Evolutionary conservation across 2,113 vertebrate genomes (phyloP).

Genomic region (Origma solitaria): DNA sequence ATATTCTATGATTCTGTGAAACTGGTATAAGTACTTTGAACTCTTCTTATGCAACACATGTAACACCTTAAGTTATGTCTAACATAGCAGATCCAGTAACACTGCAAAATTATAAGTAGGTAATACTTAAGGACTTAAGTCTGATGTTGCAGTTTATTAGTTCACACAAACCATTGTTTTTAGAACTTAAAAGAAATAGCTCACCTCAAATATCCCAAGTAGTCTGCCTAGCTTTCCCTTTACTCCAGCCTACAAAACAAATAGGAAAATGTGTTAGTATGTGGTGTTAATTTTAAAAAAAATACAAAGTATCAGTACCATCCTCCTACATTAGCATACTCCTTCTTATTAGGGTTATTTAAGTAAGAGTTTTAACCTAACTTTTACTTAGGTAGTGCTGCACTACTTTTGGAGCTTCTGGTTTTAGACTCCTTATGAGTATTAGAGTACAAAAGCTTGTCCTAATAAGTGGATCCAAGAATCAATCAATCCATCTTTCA

Average conservation of each 20-base stretch:
- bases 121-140: background rate
- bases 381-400: background rate
- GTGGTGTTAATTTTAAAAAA: background rate
- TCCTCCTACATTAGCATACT: background rate
- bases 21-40: no score
- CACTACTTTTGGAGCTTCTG: background rate
- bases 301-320: background rate
- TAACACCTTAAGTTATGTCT: background rate
- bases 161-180: background rate
- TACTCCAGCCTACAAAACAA: conserved; percentile 87
- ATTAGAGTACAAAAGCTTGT: background rate
- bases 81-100: background rate
- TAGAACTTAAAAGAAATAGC: conserved; percentile 35
- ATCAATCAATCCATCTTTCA: background rate
- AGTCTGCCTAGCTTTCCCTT: conserved; percentile 93
- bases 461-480: background rate
- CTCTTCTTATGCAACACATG: no score
- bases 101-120: background rate
- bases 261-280: background rate
- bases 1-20: no score
- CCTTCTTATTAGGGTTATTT: background rate
- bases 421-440: background rate
- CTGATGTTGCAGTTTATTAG: background rate
- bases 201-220: conserved; percentile 98
- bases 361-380: background rate